Base-by-base conservation (phyloP, 2,888 invertebrate species). In the Chalcis sispes region DNA sequence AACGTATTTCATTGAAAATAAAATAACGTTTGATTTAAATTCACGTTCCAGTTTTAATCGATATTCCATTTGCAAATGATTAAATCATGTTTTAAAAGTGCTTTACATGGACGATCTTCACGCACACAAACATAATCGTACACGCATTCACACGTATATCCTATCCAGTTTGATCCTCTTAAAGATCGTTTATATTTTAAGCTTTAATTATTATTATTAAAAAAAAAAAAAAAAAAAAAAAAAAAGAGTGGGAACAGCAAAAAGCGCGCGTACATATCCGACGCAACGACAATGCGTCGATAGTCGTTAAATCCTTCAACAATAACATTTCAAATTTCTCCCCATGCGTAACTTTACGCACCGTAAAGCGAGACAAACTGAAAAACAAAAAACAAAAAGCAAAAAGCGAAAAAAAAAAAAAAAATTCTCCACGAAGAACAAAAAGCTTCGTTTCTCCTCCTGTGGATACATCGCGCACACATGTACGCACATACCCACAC, bases 11-110 rank as follows among this genome's bases (percentile, higher is more conserved):
- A 36, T 36, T 36, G 36, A 4, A 10, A 36, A 36, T 36, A n/a
- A 40, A 64, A 29, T 18, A 29, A 64, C n/a, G 27, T 67, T 56
- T 40, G 18, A 54, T 56, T 67, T 67, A 56, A 67, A 67, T 42
- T 42, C 27, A 8, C 27, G 27, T 46, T n/a, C 27, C 18, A 42
- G 13, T 42, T n/a, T 29, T 27, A 67, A 67, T 67, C 66, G 42
- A 67, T 67, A 67, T 46, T 58, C 42, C 58, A 67, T 67, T 58
- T 18, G 58, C 13, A 29, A 67, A 58, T 67, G 18, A 67, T 67
- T 40, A 8, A 13, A 42, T 13, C 13, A 4, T 15, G 2, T 42
- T 42, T 15, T 42, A 42, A 13, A 8, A 42, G 36, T 42, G 15
- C 42, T 42, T 42, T 42, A 13, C 42, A 42, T 42, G 13, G 42